Percentiles rank a stretch among this genome's conserved stretches.
phyloP scores from a whole-genome alignment of 2,113 vertebrate species.

The Boleophthalmus pectinirostris region DNA sequence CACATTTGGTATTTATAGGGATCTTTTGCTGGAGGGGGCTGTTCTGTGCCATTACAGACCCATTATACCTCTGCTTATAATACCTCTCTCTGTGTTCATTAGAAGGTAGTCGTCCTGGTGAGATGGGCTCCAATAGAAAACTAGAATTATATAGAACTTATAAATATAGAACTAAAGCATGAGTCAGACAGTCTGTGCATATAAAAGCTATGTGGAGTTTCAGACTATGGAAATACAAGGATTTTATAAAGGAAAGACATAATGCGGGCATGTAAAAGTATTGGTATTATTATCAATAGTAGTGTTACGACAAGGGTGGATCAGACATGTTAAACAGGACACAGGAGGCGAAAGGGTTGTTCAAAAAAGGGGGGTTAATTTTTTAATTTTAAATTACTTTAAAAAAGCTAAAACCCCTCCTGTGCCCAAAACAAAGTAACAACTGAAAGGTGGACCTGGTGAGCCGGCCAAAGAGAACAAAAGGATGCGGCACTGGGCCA shows the following conservation, averaged over 20 bases:
- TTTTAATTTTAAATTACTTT: too few species aligned
- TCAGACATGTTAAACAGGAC: too few species aligned
- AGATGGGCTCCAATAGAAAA: background rate
- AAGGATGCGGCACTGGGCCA: too few species aligned
- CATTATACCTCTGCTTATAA: background rate
- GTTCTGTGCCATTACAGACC: background rate
- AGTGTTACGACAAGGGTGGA: too few species aligned
- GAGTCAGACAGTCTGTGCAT: background rate
- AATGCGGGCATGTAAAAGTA: background rate
- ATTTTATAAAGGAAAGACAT: background rate
- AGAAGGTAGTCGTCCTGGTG: background rate
- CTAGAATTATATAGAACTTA: background rate
- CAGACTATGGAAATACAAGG: too few species aligned
- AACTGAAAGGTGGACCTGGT: too few species aligned
- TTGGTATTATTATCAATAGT: background rate
- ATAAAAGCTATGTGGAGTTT: too few species aligned
- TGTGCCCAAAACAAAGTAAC: too few species aligned
- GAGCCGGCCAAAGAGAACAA: too few species aligned
- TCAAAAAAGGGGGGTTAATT: too few species aligned
- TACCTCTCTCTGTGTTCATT: background rate
- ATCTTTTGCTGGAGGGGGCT: background rate
- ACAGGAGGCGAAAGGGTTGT: too few species aligned
- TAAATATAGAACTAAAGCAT: background rate
- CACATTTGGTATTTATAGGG: background rate
- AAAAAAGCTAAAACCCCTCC: too few species aligned